Base-by-base conservation (phyloP, 1,140 invertebrate species). In the Bombus waltoni region DNA sequence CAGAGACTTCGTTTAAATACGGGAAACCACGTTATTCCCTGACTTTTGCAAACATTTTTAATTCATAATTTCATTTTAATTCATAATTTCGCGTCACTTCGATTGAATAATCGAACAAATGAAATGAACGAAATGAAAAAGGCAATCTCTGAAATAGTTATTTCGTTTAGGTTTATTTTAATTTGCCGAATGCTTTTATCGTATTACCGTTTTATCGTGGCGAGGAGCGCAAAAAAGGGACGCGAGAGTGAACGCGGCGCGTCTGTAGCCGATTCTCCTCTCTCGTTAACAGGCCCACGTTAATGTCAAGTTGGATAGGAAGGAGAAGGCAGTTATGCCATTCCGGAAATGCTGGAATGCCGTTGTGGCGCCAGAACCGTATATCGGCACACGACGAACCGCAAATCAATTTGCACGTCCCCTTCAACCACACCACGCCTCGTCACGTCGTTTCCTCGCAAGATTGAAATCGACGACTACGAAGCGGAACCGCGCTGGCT, bases 291-390 rank as follows among this genome's bases (percentile, higher is more conserved):
- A 87, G 86, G 82, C 75, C 82, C 81, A 62, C 85, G 90, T 92
- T 92, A 92, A 91, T 88, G 89, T 89, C 81, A 75, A 79, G 81
- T 81, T 75, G 85, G 83, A 87, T 75, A 79, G 83, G 84, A 85
- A 92, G 88, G 87, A 85, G 87, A 81, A 85, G 83, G 79, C 83
- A 83, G 88, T 89, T 88, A 90, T 89, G 90, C 90, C 90, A 91
- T 92, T 93, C 93, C 92, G 93, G 93, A 93, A 93, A 93, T 88
- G 89, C 87, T 78, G 93, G 93, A 93, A 92, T 93, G 92, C 87
- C 87, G 87, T 79, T 88, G 89, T 85, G 90, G 92, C 91, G 90
- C 91, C 91, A 91, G 89, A 76, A 77, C 82, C 85, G 83, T 85
- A 72, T 86, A 87, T 91, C 91, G 89, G 84, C 88, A 88, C 90